Evolutionary conservation across 1,140 invertebrate species (phyloP).

Genomic region (Pogonomyrmex barbatus): DNA sequence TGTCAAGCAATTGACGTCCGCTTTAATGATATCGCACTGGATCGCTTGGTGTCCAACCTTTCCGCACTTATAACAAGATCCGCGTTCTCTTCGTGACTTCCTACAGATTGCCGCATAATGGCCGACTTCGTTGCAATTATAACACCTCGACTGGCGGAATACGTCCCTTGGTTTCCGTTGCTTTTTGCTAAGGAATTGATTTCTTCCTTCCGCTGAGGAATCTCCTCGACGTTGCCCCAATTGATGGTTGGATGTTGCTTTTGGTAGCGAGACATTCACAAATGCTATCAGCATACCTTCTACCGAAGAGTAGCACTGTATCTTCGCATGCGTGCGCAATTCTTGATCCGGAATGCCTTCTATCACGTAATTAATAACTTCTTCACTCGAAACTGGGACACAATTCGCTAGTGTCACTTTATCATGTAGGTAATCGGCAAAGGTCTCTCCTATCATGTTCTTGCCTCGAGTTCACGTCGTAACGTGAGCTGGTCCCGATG

Average conservation of each 20-base stretch:
- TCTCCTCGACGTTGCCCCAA: too few species aligned
- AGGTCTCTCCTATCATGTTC: background rate
- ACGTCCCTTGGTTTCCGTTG: background rate
- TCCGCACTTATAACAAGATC: conserved; percentile 68
- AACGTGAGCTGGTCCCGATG: background rate
- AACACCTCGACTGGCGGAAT: conserved; percentile 3
- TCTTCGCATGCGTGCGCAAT: background rate
- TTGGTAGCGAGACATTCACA: background rate
- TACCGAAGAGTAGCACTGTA: background rate
- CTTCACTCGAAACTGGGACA: background rate
- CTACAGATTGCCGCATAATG: conserved; percentile 23
- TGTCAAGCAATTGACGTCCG: background rate
- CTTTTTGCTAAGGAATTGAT: background rate
- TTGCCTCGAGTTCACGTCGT: background rate
- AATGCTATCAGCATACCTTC: background rate
- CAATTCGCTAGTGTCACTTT: conserved; percentile 17
- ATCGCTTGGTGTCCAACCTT: conserved; percentile 42
- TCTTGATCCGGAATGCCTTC: background rate
- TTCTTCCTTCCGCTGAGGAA: background rate
- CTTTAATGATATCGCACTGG: background rate
- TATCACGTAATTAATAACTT: background rate
- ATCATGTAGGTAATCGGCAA: conserved; percentile 12
- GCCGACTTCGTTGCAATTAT: conserved; percentile 20
- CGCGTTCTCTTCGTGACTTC: conserved; percentile 54
- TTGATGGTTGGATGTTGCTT: background rate